Conservation (phyloP, 2,888 invertebrate species). For the Idaea aversata region DNA sequence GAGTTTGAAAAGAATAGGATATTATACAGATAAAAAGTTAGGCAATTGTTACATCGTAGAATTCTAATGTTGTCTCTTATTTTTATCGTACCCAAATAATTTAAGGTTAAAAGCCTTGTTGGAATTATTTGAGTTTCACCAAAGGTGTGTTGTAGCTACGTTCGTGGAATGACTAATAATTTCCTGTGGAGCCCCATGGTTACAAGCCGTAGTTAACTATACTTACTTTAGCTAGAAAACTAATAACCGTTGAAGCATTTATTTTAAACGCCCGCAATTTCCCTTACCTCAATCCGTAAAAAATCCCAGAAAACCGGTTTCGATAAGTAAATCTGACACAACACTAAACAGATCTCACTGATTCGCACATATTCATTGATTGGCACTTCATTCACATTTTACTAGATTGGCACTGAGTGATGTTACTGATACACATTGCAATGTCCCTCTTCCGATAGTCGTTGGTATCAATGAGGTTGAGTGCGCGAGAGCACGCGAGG, state of each 20-base stretch:
- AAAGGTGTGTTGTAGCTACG: conserved; percentile 14
- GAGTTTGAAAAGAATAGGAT: neutral
- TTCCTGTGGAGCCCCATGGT: conserved; percentile 16
- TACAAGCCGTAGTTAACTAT: conserved; percentile 10
- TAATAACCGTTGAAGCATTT: neutral
- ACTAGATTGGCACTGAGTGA: conserved; percentile 11
- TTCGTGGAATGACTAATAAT: conserved; percentile 27
- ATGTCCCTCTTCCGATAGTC: conserved; percentile 29
- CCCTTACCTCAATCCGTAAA: conserved; percentile 3
- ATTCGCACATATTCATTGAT: neutral
- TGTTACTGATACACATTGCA: conserved; percentile 6
- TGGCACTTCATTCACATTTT: conserved; percentile 11
- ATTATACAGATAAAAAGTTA: neutral
- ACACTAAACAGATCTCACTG: neutral
- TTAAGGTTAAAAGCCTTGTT: neutral
- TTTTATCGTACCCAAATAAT: neutral
- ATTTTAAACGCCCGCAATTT: conserved; percentile 3
- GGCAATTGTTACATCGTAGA: neutral
- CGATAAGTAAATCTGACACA: neutral
- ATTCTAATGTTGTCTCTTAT: neutral
- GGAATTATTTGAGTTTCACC: conserved; percentile 15
- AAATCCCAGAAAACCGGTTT: neutral
- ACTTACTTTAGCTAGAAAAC: conserved; percentile 10
- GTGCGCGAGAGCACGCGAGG: conserved; percentile 55
- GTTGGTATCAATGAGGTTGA: conserved; percentile 38